Conservation (phyloP, 2,797 vertebrate species). For the Atherinosoma microstoma region DNA sequence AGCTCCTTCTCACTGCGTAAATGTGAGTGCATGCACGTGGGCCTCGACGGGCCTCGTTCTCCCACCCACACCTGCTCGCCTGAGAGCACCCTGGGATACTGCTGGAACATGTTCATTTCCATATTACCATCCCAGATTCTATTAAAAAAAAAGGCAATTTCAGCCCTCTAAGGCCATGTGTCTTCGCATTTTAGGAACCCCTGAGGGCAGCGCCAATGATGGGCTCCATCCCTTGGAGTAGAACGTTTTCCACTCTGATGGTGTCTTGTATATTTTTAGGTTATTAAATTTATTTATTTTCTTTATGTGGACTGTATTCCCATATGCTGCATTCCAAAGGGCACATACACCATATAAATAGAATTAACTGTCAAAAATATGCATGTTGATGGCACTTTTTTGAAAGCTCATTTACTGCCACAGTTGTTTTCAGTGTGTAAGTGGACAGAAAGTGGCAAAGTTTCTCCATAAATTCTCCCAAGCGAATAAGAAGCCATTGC, state of each 20-base stretch:
- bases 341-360: slow-evolving; percentile 1
- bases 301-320: slow-evolving; percentile 34
- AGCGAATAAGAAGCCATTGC: not conserved
- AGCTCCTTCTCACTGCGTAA: slow-evolving; percentile 58
- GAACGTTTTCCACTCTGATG: slow-evolving; percentile 36
- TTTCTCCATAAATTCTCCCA: not conserved
- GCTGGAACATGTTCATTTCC: slow-evolving; percentile 60
- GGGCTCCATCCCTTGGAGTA: slow-evolving; percentile 57
- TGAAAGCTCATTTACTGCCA: slow-evolving; percentile 8
- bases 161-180: slow-evolving; percentile 42
- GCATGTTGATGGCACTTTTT: not conserved
- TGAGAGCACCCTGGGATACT: slow-evolving; percentile 51
- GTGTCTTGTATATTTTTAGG: slow-evolving; percentile 55
- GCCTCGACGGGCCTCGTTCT: slow-evolving; percentile 55
- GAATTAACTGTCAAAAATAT: slow-evolving; percentile 2
- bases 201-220: slow-evolving; percentile 55
- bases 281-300: slow-evolving; percentile 33
- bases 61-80: slow-evolving; percentile 63
- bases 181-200: slow-evolving; percentile 39
- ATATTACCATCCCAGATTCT: slow-evolving; percentile 61
- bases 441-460: not conserved
- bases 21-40: slow-evolving; percentile 14
- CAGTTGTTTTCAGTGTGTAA: not conserved
- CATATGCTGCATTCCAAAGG: slow-evolving; percentile 25
- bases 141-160: slow-evolving; percentile 53